Evolutionary conservation across 2,888 invertebrate genomes (phyloP).

Genomic region (Prenolepis imparis): DNA sequence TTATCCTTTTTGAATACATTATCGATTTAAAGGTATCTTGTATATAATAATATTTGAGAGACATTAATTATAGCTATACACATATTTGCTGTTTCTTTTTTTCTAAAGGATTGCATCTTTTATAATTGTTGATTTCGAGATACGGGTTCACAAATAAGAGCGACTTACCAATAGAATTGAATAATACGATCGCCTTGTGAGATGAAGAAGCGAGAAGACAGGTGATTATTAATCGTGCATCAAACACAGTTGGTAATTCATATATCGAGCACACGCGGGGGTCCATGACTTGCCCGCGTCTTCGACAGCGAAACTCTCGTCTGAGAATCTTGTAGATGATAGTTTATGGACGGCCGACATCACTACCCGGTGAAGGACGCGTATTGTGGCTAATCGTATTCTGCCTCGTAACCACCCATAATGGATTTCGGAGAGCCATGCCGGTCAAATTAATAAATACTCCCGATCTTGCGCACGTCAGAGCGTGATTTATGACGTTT

Average conservation of each 20-base stretch:
- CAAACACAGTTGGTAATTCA: constrained; percentile 57
- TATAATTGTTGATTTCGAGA: neutral
- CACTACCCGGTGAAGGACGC: constrained; percentile 18
- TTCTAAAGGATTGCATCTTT: neutral
- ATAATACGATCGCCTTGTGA: constrained; percentile 14
- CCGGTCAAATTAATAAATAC: constrained; percentile 72
- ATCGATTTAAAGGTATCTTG: neutral
- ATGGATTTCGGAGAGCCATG: constrained; percentile 63
- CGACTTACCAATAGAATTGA: constrained; percentile 10
- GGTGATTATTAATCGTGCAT: constrained; percentile 65
- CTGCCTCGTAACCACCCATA: constrained; percentile 70
- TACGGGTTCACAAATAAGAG: constrained; percentile 7
- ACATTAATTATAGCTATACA: neutral
- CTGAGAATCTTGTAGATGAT: constrained; percentile 41
- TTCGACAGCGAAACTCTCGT: constrained; percentile 60
- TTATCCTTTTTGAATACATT: neutral
- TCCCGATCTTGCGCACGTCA: constrained; percentile 50
- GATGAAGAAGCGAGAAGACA: neutral
- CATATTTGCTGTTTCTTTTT: neutral
- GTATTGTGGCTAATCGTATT: constrained; percentile 68
- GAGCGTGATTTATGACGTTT: constrained; percentile 56
- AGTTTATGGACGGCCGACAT: constrained; percentile 53
- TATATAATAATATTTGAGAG: neutral
- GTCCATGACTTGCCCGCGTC: constrained; percentile 64
- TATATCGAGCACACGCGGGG: constrained; percentile 61